Percentiles rank a stretch among this genome's conserved stretches.
These are phyloP conservation scores for Carcinoscorpius rotundicauda DNA, from an alignment of 1,140 invertebrate species.

Conservation along the genomic window DNA sequence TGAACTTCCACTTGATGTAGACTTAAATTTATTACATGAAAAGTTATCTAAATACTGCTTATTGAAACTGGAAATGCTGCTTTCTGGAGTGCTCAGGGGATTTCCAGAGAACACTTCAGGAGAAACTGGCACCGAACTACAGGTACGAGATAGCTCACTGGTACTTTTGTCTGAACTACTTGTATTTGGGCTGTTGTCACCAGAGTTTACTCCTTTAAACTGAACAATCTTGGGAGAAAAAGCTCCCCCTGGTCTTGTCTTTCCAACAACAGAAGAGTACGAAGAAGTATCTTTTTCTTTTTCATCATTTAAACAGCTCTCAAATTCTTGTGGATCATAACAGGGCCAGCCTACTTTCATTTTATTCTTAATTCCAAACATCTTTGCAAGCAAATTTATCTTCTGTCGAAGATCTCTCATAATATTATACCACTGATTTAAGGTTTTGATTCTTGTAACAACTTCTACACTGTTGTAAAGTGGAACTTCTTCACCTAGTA, in stretches of 20 bases:
- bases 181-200: slow-evolving; percentile 3
- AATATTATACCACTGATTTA: slow-evolving; percentile 84
- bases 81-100: no score
- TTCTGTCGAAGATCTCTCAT: slow-evolving; percentile 68
- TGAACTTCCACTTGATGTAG: no score
- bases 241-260: no score
- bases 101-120: background rate
- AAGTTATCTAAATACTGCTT: no score
- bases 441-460: slow-evolving; percentile 52
- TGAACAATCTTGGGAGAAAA: no score
- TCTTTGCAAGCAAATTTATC: slow-evolving; percentile 58
- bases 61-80: no score
- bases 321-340: slow-evolving; percentile 11
- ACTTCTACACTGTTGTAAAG: slow-evolving; percentile 53
- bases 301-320: background rate
- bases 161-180: slow-evolving; percentile 1
- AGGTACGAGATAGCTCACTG: background rate
- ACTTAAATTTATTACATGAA: no score
- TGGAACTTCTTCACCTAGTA: slow-evolving; percentile 57
- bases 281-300: no score
- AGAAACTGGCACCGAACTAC: slow-evolving; percentile 12
- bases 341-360: slow-evolving; percentile 33
- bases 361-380: slow-evolving; percentile 44
- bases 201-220: no score
- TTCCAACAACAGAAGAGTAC: no score